Conservation (phyloP, 2,797 vertebrate species). For the Zalophus californianus region DNA sequence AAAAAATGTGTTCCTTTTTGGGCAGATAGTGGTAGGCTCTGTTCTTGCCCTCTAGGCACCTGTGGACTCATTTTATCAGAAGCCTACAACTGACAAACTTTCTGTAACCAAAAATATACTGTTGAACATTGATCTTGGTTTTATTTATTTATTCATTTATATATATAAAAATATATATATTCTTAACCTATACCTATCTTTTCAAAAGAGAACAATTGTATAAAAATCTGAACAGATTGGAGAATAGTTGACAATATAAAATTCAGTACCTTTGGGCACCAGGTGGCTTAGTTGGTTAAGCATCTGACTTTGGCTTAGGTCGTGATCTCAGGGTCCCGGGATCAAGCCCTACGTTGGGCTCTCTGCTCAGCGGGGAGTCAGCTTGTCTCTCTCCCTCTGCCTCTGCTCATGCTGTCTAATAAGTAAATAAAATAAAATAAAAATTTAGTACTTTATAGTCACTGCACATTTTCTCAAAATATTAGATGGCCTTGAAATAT, state of each 20-base stretch:
- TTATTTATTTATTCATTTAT: not conserved
- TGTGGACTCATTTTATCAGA: not conserved
- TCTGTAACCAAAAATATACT: not conserved
- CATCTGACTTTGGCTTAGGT: not conserved
- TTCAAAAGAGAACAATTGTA: not conserved
- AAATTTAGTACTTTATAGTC: not conserved
- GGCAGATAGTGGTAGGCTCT: not conserved
- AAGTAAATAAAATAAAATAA: not conserved
- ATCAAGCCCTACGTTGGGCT: not conserved
- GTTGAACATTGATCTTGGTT: not conserved
- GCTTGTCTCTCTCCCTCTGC: not conserved
- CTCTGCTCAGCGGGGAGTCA: not conserved
- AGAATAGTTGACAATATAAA: conserved; percentile 47
- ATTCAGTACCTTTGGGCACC: not conserved
- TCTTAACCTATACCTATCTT: not conserved
- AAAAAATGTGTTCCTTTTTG: not conserved
- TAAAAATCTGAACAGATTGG: conserved; percentile 4
- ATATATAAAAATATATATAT: not conserved
- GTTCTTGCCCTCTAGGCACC: not conserved
- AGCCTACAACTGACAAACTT: not conserved
- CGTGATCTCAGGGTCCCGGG: not conserved
- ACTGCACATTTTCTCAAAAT: not conserved
- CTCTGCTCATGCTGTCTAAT: not conserved
- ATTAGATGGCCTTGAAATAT: not conserved
- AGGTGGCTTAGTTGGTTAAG: not conserved